Evolutionary conservation across 2,113 vertebrate genomes (phyloP).

Genomic region (Nematolebias whitei): DNA sequence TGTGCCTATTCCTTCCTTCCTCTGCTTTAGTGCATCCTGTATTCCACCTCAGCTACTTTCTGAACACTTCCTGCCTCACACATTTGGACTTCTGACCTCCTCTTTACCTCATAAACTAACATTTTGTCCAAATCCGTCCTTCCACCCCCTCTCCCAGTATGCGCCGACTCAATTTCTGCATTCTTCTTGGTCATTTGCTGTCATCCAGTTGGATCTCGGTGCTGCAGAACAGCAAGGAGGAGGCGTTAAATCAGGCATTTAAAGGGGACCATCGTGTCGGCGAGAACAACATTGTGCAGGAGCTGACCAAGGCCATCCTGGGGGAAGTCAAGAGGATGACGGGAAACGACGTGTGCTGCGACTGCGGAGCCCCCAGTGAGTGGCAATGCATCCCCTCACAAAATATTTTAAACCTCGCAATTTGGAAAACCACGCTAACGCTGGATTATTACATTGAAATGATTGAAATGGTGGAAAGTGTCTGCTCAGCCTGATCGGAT

Average conservation of each 20-base stretch:
- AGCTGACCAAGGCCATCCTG: conserved; percentile 97
- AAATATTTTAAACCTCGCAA: too few relatives aligned
- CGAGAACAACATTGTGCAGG: conserved; percentile 98
- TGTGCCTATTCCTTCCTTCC: conserved; percentile 54
- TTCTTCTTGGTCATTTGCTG: neutral
- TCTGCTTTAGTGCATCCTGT: conserved; percentile 40
- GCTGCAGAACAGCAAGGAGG: conserved; percentile 98
- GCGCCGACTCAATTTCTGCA: neutral
- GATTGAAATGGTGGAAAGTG: too few relatives aligned
- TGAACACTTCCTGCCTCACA: conserved; percentile 44
- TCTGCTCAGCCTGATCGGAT: too few relatives aligned
- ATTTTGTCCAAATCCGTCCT: neutral
- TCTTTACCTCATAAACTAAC: conserved; percentile 17
- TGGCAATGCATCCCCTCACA: conserved; percentile 1
- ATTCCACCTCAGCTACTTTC: conserved; percentile 40
- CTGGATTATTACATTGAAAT: too few relatives aligned
- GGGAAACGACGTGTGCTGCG: conserved; percentile 95
- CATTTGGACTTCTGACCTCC: conserved; percentile 19
- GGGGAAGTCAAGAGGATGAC: conserved; percentile 95
- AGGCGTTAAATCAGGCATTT: conserved; percentile 96
- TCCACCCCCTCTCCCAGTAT: neutral
- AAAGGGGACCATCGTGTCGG: conserved; percentile 95
- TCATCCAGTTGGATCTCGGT: conserved; percentile 94
- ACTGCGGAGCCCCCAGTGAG: conserved; percentile 96
- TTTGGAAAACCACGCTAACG: too few relatives aligned